These are phyloP conservation scores for Plotosus lineatus DNA, from an alignment of 2,113 vertebrate genomes.

Conservation along the genomic window DNA sequence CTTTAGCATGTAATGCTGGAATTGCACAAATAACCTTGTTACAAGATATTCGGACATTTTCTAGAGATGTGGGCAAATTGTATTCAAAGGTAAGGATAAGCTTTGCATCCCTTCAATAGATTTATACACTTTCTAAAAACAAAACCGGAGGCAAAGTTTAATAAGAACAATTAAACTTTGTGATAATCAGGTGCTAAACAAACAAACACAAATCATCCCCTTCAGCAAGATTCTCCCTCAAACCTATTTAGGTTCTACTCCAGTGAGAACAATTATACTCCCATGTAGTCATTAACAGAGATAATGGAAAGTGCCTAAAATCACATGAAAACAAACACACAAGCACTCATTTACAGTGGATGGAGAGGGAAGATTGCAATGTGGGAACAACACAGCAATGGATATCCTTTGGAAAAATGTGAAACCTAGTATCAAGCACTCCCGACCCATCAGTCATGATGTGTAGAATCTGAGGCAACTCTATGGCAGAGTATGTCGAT, in stretches of 20 bases:
- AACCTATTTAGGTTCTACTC: slow-evolving; percentile 57
- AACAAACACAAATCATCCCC: slow-evolving; percentile 58
- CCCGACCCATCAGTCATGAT: background rate
- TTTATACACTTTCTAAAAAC: slow-evolving; percentile 68
- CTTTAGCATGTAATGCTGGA: slow-evolving; percentile 46
- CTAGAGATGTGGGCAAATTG: slow-evolving; percentile 59
- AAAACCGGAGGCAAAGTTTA: slow-evolving; percentile 70
- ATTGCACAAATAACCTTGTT: slow-evolving; percentile 65
- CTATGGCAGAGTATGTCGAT: slow-evolving; percentile 7
- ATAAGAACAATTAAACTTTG: slow-evolving; percentile 74
- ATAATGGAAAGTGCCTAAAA: slow-evolving; percentile 35
- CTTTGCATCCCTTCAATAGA: slow-evolving; percentile 67
- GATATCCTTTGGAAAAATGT: slow-evolving; percentile 1
- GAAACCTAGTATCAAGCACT: background rate
- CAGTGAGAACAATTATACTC: slow-evolving; percentile 53
- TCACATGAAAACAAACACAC: slow-evolving; percentile 17
- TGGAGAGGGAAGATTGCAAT: background rate
- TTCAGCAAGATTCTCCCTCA: slow-evolving; percentile 53
- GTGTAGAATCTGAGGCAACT: slow-evolving; percentile 26
- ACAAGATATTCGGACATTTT: slow-evolving; percentile 47
- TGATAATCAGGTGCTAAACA: slow-evolving; percentile 68
- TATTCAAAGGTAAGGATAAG: slow-evolving; percentile 57
- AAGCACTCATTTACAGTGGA: slow-evolving; percentile 7
- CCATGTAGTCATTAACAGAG: slow-evolving; percentile 54
- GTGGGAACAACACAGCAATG: background rate